Percentiles rank a stretch among this genome's conserved stretches.
Conservation (phyloP, 2,797 vertebrate genomes). For the Smutsia gigantea region DNA sequence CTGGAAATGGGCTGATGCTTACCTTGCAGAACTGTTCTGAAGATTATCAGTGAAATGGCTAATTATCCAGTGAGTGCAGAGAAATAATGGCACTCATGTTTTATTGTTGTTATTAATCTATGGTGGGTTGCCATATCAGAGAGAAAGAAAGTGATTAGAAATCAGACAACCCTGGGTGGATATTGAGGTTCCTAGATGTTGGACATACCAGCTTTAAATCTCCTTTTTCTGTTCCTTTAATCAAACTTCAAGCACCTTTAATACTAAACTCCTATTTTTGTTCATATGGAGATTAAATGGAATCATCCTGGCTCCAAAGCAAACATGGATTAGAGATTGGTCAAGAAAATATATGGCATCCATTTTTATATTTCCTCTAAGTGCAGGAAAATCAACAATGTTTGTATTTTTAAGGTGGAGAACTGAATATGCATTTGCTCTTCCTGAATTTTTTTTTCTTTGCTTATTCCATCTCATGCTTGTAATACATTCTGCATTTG, state of each 20-base stretch:
- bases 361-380: slow-evolving; percentile 40
- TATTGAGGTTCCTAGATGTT: neutral
- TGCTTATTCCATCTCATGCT: neutral
- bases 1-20: neutral
- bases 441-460: slow-evolving; percentile 26
- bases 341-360: neutral
- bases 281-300: neutral
- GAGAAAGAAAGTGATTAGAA: neutral
- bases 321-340: neutral
- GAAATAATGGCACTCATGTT: neutral
- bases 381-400: slow-evolving; percentile 10
- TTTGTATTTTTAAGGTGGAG: slow-evolving; percentile 19
- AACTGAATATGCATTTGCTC: slow-evolving; percentile 24
- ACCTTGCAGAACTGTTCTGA: neutral
- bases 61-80: neutral
- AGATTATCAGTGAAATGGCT: neutral
- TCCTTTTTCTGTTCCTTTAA: neutral
- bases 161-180: neutral
- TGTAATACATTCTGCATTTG: slow-evolving; percentile 43
- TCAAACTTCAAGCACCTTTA: neutral
- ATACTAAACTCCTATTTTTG: neutral
- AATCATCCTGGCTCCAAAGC: neutral
- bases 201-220: neutral
- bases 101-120: neutral
- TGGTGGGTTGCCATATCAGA: neutral